These are phyloP conservation scores for Trachythela sp. DNA, from an alignment of 64 coral and sea anemone species.

Conservation along the genomic window DNA sequence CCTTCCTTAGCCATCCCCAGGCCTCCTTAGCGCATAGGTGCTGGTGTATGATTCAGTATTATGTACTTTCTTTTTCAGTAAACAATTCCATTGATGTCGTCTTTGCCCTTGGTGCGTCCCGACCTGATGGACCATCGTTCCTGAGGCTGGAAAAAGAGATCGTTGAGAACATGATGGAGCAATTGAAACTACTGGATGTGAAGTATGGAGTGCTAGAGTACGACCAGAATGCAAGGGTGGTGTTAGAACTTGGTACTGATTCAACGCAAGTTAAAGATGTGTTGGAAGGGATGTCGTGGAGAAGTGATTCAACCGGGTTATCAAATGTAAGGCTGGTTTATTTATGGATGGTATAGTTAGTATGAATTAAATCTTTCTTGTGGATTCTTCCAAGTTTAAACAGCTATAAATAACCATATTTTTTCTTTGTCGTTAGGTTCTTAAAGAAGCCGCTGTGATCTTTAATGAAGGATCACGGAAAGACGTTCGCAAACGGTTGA, in stretches of 20 bases:
- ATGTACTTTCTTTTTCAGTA: not conserved
- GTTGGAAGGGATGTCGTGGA: not conserved
- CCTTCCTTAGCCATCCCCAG: too few species aligned
- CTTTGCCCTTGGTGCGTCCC: not conserved
- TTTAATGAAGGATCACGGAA: not conserved
- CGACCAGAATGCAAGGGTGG: not conserved
- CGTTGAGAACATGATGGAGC: not conserved
- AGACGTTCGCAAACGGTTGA: not conserved
- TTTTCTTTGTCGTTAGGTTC: not conserved
- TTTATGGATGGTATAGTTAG: not conserved
- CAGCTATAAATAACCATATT: not conserved
- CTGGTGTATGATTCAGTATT: not conserved
- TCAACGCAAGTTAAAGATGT: not conserved
- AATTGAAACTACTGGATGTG: not conserved
- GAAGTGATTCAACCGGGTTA: not conserved
- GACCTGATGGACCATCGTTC: not conserved
- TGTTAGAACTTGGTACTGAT: not conserved
- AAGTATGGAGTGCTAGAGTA: not conserved
- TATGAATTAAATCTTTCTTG: not conserved
- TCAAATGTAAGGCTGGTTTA: not conserved
- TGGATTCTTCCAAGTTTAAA: not conserved
- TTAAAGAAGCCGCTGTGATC: not conserved
- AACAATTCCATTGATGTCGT: not conserved
- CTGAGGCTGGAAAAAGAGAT: not conserved
- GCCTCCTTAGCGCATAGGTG: too few species aligned